Base-by-base conservation (phyloP, 2,797 vertebrate genomes). In the Paguma larvata region DNA sequence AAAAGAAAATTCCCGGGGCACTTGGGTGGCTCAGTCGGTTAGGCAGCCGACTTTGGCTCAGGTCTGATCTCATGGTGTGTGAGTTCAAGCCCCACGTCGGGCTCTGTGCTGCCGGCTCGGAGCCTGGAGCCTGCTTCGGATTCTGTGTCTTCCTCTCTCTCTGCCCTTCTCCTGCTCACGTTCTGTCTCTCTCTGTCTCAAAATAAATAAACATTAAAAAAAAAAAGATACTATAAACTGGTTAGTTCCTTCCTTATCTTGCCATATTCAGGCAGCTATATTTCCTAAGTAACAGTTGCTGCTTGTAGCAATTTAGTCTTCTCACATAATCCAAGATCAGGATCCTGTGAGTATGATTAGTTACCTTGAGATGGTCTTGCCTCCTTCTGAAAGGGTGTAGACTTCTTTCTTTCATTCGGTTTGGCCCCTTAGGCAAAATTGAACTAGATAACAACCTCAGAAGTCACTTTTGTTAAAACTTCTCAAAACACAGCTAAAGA, bases 401-500 rank as follows among this genome's bases (percentile, higher is more conserved):
- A 91, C 3, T 34, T 82, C 32, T 92, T 87, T 89, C 51, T 67
- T 85, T 75, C 73, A 25, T 32, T 89, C 15, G 73, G 2, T 51
- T 84, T 16, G 80, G 16, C 30, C 30, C 53, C 12, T 25, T 79
- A 48, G 32, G 67, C 75, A 95, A 95, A 94, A 93, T 5, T 38
- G 63, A 95, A 14, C n/a, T 68, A 67, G 68, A 67, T 16, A 86
- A 82, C 32, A 44, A 46, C 78, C 72, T 91, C 34, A 87, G 41
- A 93, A 91, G 38, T 91, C 59, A 65, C 78, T 83, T 65, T 27
- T 82, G 32, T 87, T 73, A 72, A 83, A 80, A 80, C 5, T 41
- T 92, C 72, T 97, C 38, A 68, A 96, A 87, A 91, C 51, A 25
- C 25, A 87, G 48, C 78, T 46, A 48, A 85, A 53, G 34, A 92